Percentiles rank a stretch among this genome's conserved stretches.
Conservation (phyloP, 2,113 vertebrate species). For the Puma concolor region DNA sequence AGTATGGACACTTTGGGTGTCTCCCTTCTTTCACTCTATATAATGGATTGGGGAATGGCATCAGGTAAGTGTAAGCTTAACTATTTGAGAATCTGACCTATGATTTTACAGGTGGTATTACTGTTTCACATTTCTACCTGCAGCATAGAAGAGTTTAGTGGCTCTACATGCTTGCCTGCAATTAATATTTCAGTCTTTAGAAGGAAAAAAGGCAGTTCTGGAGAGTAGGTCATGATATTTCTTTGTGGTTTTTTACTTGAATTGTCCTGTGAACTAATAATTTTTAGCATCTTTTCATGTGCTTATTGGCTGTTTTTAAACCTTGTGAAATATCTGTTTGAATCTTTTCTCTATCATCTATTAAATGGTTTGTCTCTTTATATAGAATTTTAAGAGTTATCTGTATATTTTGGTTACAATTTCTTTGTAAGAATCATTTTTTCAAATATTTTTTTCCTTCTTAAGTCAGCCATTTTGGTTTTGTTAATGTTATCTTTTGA, state of each 20-base stretch:
- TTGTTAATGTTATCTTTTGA: neutral
- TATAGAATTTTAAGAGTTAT: neutral
- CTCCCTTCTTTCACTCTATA: neutral
- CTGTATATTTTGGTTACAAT: neutral
- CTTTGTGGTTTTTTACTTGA: neutral
- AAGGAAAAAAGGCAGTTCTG: neutral
- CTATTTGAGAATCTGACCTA: neutral
- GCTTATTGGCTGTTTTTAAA: neutral
- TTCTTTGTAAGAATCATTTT: neutral
- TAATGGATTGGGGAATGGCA: neutral
- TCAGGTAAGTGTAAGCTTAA: neutral
- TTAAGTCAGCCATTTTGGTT: neutral
- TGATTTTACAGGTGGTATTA: neutral
- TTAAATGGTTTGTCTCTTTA: neutral
- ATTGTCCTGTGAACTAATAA: neutral
- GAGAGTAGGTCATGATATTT: neutral
- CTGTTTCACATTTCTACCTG: neutral
- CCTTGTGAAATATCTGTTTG: neutral
- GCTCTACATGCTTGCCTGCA: neutral
- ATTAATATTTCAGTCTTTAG: neutral
- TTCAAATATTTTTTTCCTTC: neutral
- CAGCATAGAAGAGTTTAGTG: neutral
- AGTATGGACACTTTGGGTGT: neutral
- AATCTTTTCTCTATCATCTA: neutral
- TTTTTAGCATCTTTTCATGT: neutral